Base-by-base conservation (phyloP, 2,797 vertebrate species). In the Buceros bicornis region DNA sequence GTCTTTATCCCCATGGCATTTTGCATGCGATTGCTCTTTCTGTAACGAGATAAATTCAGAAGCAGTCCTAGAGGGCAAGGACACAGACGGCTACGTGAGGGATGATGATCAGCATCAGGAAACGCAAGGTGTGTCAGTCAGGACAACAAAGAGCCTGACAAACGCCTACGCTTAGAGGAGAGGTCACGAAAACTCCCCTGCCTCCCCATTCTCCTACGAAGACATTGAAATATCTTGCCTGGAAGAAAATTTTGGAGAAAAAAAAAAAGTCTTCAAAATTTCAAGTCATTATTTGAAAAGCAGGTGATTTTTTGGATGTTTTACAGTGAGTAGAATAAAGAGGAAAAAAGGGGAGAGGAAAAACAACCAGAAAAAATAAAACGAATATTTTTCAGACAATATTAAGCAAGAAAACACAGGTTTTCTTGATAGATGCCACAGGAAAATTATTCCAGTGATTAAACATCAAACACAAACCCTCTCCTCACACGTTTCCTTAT, bases 91-190 rank as follows among this genome's bases (percentile, higher is more conserved):
- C 31, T 56, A 33, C 16, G 11, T 31, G 24, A 29, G 31, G 22
- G 61, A 37, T 0, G 61, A 37, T 0, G 13, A 13, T 4, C 0
- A 3, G 14, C 33, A 4, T 5, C 29, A 40, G 16, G 10, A 20
- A 48, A 62, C 3, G 22, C 16, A 3, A 0, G 7, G 28, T 3
- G 29, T 25, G 48, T 19, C 35, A 25, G n/a, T 2, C 10, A 21
- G n/a, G 42, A 26, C 42, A 24, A 18, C 58, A 12, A 8, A 13
- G 14, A 53, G 33, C 17, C 3, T 2, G 29, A 50, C 24, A 50
- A 61, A 29, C 42, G 3, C 9, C 40, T 3, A n/a, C 0, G 0
- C 22, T 45, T 16, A 35, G 5, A 29, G 26, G 26, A 35, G 5
- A 29, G 26, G 26, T 16, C 7, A 3, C 0, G 2, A 50, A n/a